phyloP scores from a whole-genome alignment of 2,113 vertebrate genomes.

The Calonectris borealis region DNA sequence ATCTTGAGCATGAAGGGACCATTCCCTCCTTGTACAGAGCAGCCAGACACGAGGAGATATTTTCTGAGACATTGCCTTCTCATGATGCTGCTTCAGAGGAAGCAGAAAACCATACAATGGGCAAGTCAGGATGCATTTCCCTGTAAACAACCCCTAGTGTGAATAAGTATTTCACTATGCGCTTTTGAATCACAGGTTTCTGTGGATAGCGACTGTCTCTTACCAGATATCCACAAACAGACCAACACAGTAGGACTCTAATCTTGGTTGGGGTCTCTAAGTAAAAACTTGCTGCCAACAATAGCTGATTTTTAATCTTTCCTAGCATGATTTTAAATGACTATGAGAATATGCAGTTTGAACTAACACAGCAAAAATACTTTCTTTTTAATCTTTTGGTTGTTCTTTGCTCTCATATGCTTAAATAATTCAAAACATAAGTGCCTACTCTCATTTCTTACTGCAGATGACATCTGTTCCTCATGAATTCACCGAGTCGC shows the following conservation, averaged over 20 bases:
- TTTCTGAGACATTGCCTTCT: background rate
- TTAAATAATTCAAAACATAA: conserved; percentile 35
- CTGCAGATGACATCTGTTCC: conserved; percentile 32
- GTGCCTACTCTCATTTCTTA: background rate
- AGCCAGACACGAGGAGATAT: background rate
- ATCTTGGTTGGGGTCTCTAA: background rate
- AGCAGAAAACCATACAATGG: background rate
- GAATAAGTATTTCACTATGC: background rate
- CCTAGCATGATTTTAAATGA: background rate
- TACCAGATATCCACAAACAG: background rate
- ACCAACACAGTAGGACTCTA: background rate
- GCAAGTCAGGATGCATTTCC: background rate
- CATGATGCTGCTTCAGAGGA: background rate
- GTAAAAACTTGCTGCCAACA: background rate
- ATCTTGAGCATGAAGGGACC: background rate
- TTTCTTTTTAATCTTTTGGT: background rate
- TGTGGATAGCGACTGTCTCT: background rate
- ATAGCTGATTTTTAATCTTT: background rate
- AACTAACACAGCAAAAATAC: background rate
- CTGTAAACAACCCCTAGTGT: background rate
- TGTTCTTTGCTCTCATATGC: background rate
- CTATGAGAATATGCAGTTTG: background rate
- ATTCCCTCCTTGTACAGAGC: background rate
- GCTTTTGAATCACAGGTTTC: background rate
- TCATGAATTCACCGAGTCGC: background rate